These are phyloP conservation scores for Proterorhinus semilunaris DNA, from an alignment of 2,113 vertebrate genomes.

Conservation along the genomic window DNA sequence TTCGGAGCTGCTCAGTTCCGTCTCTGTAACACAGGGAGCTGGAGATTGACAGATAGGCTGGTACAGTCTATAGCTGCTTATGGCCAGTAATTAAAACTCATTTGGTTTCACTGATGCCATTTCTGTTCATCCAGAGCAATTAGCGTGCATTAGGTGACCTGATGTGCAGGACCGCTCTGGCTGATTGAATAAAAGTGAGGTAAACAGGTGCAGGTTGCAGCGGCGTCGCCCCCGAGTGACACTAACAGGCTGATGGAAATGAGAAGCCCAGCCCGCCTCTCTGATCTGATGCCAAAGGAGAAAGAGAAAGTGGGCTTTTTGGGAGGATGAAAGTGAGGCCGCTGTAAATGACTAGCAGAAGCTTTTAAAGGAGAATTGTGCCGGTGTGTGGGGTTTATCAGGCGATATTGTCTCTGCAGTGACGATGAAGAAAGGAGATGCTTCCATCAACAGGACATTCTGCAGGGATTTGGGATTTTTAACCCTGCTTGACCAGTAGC, in stretches of 20 bases:
- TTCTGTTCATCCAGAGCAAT: conserved; percentile 55
- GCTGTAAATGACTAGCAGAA: background rate
- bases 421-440: too few species aligned
- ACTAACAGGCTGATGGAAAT: conserved; percentile 19
- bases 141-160: conserved; percentile 58
- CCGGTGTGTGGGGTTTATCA: too few species aligned
- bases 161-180: conserved; percentile 46
- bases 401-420: too few species aligned
- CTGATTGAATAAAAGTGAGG: conserved; percentile 54
- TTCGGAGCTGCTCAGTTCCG: background rate
- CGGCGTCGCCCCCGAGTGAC: conserved; percentile 29
- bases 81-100: conserved; percentile 66
- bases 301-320: background rate
- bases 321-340: background rate
- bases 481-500: too few species aligned
- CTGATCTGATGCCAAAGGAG: background rate
- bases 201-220: conserved; percentile 38
- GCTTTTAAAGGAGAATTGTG: background rate
- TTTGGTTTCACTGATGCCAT: conserved; percentile 64
- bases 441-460: too few species aligned
- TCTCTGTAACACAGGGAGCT: conserved; percentile 23
- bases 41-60: conserved; percentile 63
- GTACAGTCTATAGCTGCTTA: conserved; percentile 51
- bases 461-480: too few species aligned
- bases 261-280: background rate